Conservation (phyloP, 2,888 invertebrate species). For the Brenthis ino region DNA sequence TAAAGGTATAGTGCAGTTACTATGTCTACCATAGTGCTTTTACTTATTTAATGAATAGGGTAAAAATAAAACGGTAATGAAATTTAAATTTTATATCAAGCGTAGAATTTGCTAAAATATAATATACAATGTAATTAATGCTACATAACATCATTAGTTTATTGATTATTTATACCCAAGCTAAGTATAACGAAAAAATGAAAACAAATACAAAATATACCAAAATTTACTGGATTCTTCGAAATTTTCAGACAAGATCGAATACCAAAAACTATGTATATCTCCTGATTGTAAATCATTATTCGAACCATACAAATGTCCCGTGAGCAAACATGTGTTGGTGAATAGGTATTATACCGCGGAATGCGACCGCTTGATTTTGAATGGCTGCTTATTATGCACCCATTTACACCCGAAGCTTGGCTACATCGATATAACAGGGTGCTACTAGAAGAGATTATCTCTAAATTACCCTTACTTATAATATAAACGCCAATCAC, state of each 20-base stretch:
- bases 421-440: constrained; percentile 33
- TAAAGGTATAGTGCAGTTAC: too few species aligned
- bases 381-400: constrained; percentile 81
- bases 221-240: neutral
- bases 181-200: neutral
- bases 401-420: constrained; percentile 77
- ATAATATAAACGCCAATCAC: too few species aligned
- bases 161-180: neutral
- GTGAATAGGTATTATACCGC: constrained; percentile 74
- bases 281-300: constrained; percentile 67
- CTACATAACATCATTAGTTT: too few species aligned
- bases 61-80: too few species aligned
- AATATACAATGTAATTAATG: too few species aligned
- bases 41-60: too few species aligned
- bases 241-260: constrained; percentile 12
- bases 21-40: too few species aligned
- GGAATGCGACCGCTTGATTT: constrained; percentile 78
- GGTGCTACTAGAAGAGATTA: constrained; percentile 28
- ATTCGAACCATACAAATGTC: constrained; percentile 78
- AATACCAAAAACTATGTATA: constrained; percentile 19
- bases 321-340: constrained; percentile 72
- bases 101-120: too few species aligned
- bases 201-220: neutral
- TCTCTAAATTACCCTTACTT: neutral
- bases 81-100: too few species aligned